Evolutionary conservation across 2,113 vertebrate genomes (phyloP), one percentile per base, ranked within the genome.

Genomic region (Dermatemys mawii): DNA sequence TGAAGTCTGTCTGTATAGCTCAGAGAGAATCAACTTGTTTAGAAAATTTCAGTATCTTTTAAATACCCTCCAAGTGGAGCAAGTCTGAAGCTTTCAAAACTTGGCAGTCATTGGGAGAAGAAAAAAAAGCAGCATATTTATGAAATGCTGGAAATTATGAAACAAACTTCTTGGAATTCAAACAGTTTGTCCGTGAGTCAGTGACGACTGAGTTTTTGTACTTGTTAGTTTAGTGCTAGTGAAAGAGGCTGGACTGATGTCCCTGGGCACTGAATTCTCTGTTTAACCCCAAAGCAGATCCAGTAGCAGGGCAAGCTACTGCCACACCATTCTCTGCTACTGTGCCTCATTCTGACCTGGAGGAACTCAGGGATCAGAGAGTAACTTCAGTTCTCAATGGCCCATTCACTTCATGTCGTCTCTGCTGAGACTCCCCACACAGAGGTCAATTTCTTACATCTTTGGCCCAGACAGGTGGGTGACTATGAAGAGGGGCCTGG

Each of bases 141-240:
- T 80, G 80, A 97, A 96, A 97, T 81, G 83, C 53, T 95, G 87
- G 85, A 96, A 94, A 91, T 96, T 80, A 93, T 54, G 85, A 94
- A 95, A 96, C 83, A 89, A 49, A 27, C 5, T 1, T 82, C 49
- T 94, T 81, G 93, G 91, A 91, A 88, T 94, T 94, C 87, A 95
- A 90, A 87, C 1, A 0, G 50, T 83, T 51, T 0, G 0, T 51
- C 60, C 29, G 19, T 41, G 53, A 96, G 3, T 89, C 90, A 92
- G 96, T 86, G 80, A 48, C 50, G 81, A 53, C 87, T 78, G 78
- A 60, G 78, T 85, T 93, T 88, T 92, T 0, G 0, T 84, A 0
- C 41, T 90, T 81, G 80, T 91, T 90, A 85, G 84, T 84, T 95
- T 75, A 96, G 88, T 49, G 49, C 22, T 38, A 84, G 88, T 81